Percentiles rank a stretch among this genome's conserved stretches.
Evolutionary conservation across 2,888 invertebrate species (phyloP).

Genomic region (Aphodius sticticus): DNA sequence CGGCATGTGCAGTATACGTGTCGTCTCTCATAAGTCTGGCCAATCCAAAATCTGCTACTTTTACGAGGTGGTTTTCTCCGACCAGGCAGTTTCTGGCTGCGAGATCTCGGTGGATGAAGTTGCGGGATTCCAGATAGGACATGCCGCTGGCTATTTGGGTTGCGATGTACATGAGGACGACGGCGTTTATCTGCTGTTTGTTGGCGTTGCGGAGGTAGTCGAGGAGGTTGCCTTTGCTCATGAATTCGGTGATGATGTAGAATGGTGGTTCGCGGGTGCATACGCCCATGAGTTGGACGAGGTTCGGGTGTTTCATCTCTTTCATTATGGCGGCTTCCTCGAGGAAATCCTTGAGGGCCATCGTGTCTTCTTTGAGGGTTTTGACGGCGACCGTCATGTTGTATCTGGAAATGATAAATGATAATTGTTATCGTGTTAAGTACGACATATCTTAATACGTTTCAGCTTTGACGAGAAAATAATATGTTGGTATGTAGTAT

Average conservation of each 20-base stretch:
- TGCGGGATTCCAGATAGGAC: constrained; percentile 96
- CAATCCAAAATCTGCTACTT: constrained; percentile 98
- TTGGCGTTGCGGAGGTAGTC: constrained; percentile 93
- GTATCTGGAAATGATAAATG: too few relatives aligned
- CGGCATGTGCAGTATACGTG: constrained; percentile 98
- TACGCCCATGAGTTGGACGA: constrained; percentile 97
- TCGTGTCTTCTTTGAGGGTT: constrained; percentile 98
- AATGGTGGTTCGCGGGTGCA: constrained; percentile 99
- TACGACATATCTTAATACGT: too few relatives aligned
- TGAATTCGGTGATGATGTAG: constrained; percentile 99
- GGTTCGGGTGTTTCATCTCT: constrained; percentile 98
- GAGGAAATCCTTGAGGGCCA: constrained; percentile 98
- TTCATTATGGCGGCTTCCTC: constrained; percentile 99
- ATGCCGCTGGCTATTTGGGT: constrained; percentile 99
- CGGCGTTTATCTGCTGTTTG: constrained; percentile 89
- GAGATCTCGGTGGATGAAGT: constrained; percentile 96
- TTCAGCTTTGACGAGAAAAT: too few relatives aligned
- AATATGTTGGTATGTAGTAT: too few relatives aligned
- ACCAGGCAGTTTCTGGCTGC: constrained; percentile 99
- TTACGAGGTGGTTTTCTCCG: constrained; percentile 95
- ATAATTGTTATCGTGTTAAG: too few relatives aligned
- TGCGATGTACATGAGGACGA: constrained; percentile 98
- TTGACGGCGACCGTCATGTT: constrained; percentile 98
- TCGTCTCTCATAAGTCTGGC: constrained; percentile 98
- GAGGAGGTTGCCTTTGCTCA: constrained; percentile 97